Evolutionary conservation across 2,113 vertebrate species (phyloP).

Genomic region (Caretta caretta): DNA sequence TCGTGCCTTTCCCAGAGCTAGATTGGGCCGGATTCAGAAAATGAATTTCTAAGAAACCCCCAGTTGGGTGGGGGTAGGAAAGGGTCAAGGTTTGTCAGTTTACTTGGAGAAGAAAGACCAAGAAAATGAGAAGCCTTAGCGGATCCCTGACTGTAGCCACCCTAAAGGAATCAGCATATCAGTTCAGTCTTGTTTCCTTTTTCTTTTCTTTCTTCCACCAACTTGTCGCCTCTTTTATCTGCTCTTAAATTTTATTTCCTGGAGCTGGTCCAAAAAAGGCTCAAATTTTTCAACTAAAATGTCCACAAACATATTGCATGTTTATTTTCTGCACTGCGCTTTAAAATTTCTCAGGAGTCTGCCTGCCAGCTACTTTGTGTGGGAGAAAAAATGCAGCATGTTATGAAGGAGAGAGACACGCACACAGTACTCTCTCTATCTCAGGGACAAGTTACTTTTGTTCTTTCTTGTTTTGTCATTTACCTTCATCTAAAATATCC

Average conservation of each 20-base stretch:
- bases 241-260: not conserved
- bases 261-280: not conserved
- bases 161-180: not conserved
- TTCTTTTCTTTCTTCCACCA: not conserved
- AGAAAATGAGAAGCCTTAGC: not conserved
- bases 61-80: not conserved
- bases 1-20: not conserved
- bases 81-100: not conserved
- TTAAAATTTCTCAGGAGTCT: not conserved
- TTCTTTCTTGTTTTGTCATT: not conserved
- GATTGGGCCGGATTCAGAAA: not conserved
- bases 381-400: not conserved
- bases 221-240: not conserved
- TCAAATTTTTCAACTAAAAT: not conserved
- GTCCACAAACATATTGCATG: not conserved
- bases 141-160: not conserved
- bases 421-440: rapidly evolving
- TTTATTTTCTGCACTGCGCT: not conserved
- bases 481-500: not conserved
- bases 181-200: rapidly evolving
- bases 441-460: not conserved
- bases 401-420: not conserved
- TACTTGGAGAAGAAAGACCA: not conserved
- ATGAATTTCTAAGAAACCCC: constrained; percentile 5
- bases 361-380: not conserved